Evolutionary conservation across 2,797 vertebrate genomes (phyloP).

Genomic region (Malacoraja senta): DNA sequence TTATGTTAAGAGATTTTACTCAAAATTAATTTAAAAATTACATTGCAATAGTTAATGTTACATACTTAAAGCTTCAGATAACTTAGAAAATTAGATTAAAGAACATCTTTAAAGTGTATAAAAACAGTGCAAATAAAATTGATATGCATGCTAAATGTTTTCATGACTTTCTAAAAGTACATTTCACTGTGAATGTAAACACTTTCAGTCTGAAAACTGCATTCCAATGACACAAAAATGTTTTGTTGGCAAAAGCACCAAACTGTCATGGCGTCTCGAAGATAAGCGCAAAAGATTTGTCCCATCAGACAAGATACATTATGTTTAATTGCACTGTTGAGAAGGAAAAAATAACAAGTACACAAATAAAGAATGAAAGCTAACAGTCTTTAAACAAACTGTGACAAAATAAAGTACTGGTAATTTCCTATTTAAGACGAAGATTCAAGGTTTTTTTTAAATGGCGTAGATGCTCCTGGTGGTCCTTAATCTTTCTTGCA

Average conservation of each 20-base stretch:
- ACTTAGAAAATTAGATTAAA: slow-evolving; percentile 15
- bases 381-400: slow-evolving; percentile 39
- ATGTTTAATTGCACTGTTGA: slow-evolving; percentile 41
- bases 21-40: slow-evolving; percentile 34
- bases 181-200: slow-evolving; percentile 45
- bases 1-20: slow-evolving; percentile 33
- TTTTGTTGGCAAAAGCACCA: no score
- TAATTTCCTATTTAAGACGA: slow-evolving; percentile 49
- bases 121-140: slow-evolving; percentile 37
- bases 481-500: slow-evolving; percentile 41
- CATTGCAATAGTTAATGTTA: slow-evolving; percentile 30
- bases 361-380: slow-evolving; percentile 45
- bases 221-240: not conserved
- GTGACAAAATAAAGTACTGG: slow-evolving; percentile 47
- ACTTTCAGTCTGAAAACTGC: not conserved
- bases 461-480: slow-evolving; percentile 18
- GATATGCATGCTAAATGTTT: slow-evolving; percentile 47
- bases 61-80: slow-evolving; percentile 30
- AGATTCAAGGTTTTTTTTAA: slow-evolving; percentile 41
- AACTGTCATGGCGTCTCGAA: not conserved
- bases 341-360: slow-evolving; percentile 48
- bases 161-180: slow-evolving; percentile 43
- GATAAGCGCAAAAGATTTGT: not conserved
- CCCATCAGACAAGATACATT: not conserved
- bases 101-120: slow-evolving; percentile 14